Conservation (phyloP, 2,113 vertebrate species). For the Albula glossodonta region DNA sequence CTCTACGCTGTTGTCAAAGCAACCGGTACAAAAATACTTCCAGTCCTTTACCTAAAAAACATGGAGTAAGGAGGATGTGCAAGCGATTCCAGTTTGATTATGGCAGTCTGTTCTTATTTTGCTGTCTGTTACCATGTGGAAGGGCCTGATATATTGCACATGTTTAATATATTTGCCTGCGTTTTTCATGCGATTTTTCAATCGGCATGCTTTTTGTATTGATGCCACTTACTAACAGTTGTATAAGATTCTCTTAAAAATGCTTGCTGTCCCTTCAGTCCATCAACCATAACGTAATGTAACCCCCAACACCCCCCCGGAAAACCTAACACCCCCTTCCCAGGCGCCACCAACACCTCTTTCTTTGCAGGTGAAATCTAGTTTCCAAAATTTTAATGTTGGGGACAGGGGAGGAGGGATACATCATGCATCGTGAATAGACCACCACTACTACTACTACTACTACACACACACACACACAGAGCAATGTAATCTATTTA, state of each 20-base stretch:
- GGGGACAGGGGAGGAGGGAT: not conserved
- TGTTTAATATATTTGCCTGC: not conserved
- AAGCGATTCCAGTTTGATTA: slow-evolving; percentile 19
- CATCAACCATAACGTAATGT: not conserved
- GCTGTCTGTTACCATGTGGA: slow-evolving; percentile 7
- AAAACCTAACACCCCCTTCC: too few relatives aligned
- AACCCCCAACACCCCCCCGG: not conserved
- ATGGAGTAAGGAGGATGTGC: slow-evolving; percentile 21
- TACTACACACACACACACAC: not conserved
- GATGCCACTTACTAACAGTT: not conserved
- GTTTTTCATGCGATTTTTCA: not conserved
- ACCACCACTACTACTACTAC: not conserved
- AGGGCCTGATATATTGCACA: not conserved
- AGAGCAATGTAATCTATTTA: not conserved
- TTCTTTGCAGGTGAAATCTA: not conserved
- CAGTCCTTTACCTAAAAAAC: not conserved
- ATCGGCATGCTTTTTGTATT: not conserved
- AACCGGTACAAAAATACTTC: slow-evolving; percentile 33
- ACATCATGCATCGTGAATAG: slow-evolving; percentile 20
- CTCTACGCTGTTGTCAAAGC: slow-evolving; percentile 4
- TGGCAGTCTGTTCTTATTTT: slow-evolving; percentile 5
- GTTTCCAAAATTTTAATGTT: not conserved
- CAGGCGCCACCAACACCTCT: not conserved
- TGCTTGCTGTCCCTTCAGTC: not conserved
- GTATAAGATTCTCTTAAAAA: not conserved